phyloP scores from a whole-genome alignment of 2,888 invertebrate genomes.

The Odiellus spinosus region DNA sequence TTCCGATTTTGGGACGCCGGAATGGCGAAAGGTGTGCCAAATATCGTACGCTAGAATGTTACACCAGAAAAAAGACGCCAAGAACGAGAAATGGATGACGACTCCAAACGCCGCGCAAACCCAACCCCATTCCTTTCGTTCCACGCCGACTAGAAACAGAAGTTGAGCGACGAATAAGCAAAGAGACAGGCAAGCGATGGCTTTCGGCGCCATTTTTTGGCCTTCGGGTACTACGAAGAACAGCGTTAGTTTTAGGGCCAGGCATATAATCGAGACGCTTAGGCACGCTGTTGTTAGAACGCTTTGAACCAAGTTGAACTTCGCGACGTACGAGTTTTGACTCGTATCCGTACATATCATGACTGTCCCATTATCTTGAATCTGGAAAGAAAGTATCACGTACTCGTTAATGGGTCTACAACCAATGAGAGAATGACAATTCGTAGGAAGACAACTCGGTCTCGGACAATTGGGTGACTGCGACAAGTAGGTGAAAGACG shows the following conservation, averaged over 20 bases:
- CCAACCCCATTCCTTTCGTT: conserved; percentile 1
- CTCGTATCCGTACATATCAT: no score
- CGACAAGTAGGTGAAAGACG: no score
- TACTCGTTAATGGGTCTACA: no score
- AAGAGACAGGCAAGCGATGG: conserved; percentile 22
- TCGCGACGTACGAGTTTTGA: background rate
- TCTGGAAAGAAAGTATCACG: no score
- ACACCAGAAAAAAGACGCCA: conserved; percentile 28
- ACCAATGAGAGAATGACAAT: no score
- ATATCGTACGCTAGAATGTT: conserved; percentile 27
- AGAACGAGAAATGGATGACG: conserved; percentile 24
- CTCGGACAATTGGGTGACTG: no score
- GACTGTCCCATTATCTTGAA: no score
- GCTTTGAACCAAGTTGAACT: conserved; percentile 2
- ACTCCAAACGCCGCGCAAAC: conserved; percentile 20
- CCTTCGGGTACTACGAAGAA: conserved; percentile 22
- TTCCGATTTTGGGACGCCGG: background rate
- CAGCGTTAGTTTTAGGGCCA: conserved; percentile 21
- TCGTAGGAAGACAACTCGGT: no score
- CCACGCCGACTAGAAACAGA: conserved; percentile 21
- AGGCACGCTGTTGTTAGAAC: conserved; percentile 21
- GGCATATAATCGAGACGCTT: conserved; percentile 21
- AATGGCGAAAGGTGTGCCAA: conserved; percentile 23
- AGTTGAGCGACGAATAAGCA: conserved; percentile 24
- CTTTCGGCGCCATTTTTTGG: conserved; percentile 24